Conservation (phyloP, 2,888 invertebrate genomes). For the Epistrophella euchroma region DNA sequence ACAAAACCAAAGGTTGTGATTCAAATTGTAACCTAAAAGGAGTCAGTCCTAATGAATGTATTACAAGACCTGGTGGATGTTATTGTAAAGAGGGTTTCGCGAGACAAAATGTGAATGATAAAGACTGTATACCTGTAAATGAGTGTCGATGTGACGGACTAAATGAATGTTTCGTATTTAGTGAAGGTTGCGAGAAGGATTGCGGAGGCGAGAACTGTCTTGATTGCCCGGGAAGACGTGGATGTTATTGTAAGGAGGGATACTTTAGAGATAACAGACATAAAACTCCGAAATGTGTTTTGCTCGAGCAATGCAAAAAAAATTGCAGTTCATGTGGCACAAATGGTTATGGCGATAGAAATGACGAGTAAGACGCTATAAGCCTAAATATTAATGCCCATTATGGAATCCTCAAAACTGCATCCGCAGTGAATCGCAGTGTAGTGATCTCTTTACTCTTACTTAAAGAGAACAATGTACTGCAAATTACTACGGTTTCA, state of each 20-base stretch:
- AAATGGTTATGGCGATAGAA: not conserved
- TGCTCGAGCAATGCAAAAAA: not conserved
- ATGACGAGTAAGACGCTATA: not conserved
- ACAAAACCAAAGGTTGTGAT: not conserved
- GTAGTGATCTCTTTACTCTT: too few relatives aligned
- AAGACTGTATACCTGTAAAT: not conserved
- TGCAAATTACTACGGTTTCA: too few relatives aligned
- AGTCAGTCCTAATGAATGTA: not conserved
- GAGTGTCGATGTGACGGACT: not conserved
- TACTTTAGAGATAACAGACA: not conserved
- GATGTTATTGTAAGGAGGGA: not conserved
- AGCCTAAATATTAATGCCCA: too few relatives aligned
- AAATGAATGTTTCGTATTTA: not conserved
- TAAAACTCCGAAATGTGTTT: not conserved
- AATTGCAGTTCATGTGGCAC: not conserved
- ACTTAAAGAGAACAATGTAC: too few relatives aligned
- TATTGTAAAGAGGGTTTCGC: not conserved
- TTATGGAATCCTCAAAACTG: too few relatives aligned
- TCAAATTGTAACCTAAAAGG: not conserved
- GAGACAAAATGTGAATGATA: not conserved
- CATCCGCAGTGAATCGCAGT: too few relatives aligned
- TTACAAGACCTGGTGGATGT: not conserved
- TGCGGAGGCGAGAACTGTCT: not conserved
- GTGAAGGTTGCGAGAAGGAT: slow-evolving; percentile 3
- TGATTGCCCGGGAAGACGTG: not conserved